Conservation (phyloP, 2,888 invertebrate genomes). For the Chymomyza procnemis region DNA sequence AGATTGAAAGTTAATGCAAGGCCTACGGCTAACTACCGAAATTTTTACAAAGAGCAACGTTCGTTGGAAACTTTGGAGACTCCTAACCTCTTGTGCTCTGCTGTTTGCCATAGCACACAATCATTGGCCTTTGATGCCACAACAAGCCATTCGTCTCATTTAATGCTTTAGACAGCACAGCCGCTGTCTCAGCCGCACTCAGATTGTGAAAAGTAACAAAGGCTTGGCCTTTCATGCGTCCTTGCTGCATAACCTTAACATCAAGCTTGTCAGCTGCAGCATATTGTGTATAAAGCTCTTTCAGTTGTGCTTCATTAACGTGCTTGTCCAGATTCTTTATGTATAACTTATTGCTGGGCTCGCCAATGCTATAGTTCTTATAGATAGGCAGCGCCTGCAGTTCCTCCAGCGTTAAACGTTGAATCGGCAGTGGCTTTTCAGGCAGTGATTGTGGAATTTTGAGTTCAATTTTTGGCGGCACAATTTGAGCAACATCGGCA, state of each 20-base stretch:
- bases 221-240: conserved; percentile 97
- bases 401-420: conserved; percentile 85
- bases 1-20: no score
- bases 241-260: conserved; percentile 93
- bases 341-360: conserved; percentile 90
- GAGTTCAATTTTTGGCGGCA: conserved; percentile 57
- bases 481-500: conserved; percentile 2
- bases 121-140: conserved; percentile 92
- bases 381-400: conserved; percentile 87
- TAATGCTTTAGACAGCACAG: conserved; percentile 86
- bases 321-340: conserved; percentile 93
- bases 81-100: conserved; percentile 22
- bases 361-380: conserved; percentile 90
- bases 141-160: conserved; percentile 92
- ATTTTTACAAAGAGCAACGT: background rate
- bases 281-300: conserved; percentile 87
- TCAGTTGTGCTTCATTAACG: conserved; percentile 86
- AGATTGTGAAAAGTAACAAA: conserved; percentile 84
- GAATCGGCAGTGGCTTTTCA: conserved; percentile 66
- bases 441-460: conserved; percentile 44
- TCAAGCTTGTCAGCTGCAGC: conserved; percentile 80
- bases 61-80: no score
- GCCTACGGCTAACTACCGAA: background rate
- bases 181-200: conserved; percentile 21
- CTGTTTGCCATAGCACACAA: conserved; percentile 89